Evolutionary conservation across 1,140 invertebrate species (phyloP).

Genomic region (Leptinotarsa defecta): DNA sequence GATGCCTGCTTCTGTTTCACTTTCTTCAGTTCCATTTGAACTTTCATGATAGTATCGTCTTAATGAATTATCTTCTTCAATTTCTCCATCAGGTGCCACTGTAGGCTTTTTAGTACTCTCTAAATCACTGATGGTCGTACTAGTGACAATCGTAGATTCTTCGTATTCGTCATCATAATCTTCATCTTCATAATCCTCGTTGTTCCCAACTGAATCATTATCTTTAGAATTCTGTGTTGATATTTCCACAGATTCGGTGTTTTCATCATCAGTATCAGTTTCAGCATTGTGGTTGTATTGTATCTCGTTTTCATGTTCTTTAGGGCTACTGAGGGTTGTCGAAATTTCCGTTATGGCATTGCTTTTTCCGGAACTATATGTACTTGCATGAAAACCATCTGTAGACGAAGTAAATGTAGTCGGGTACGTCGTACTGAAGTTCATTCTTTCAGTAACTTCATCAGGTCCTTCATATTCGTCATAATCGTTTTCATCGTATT

Average conservation of each 20-base stretch:
- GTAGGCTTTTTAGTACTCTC: not conserved
- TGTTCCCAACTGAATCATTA: constrained; percentile 6
- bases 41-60: not conserved
- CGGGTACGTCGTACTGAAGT: too few species aligned
- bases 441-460: too few species aligned
- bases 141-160: not conserved
- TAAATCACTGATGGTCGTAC: not conserved
- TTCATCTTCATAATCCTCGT: constrained; percentile 32
- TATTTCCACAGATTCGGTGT: not conserved
- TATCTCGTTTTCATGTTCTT: too few species aligned
- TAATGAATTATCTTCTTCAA: not conserved
- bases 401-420: too few species aligned
- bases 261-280: too few species aligned
- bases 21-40: not conserved
- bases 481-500: constrained; percentile 17
- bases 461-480: constrained; percentile 1
- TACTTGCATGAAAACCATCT: too few species aligned
- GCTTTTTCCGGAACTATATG: too few species aligned
- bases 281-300: too few species aligned
- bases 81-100: not conserved
- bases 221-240: not conserved
- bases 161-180: constrained; percentile 32
- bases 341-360: too few species aligned
- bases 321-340: too few species aligned
- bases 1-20: not conserved